phyloP scores from a whole-genome alignment of 37 sponge, comb jelly and placozoan genomes.

The Ianthella basta region DNA sequence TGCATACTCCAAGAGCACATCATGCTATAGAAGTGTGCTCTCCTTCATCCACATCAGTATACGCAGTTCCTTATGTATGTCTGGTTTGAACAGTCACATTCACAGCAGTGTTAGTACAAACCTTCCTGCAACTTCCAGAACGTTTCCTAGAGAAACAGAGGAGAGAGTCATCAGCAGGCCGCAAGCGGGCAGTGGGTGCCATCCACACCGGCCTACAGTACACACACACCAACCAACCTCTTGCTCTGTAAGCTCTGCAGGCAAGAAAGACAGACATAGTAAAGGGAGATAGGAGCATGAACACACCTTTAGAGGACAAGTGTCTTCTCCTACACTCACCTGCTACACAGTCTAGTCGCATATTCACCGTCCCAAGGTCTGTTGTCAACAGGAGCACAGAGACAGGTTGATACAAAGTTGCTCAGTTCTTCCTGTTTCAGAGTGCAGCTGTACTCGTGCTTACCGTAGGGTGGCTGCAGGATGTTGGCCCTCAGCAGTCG shows the following conservation, averaged over 20 bases:
- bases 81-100: too few species aligned
- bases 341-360: constrained; percentile 88
- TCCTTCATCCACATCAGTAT: too few species aligned
- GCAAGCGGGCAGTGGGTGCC: too few species aligned
- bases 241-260: constrained; percentile 78
- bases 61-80: too few species aligned
- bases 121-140: constrained; percentile 83
- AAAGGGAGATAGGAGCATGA: not conserved
- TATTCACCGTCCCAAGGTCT: constrained; percentile 83
- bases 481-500: constrained; percentile 88
- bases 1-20: too few species aligned
- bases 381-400: not conserved
- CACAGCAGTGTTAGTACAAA: constrained; percentile 39
- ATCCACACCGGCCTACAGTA: not conserved
- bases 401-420: too few species aligned
- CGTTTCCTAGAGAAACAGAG: constrained; percentile 63
- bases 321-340: constrained; percentile 41
- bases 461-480: constrained; percentile 93
- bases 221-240: constrained; percentile 55
- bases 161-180: not conserved
- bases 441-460: constrained; percentile 4
- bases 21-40: too few species aligned
- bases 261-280: not conserved
- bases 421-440: too few species aligned
- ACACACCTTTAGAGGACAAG: not conserved